phyloP scores from a whole-genome alignment of 2,888 invertebrate species.

The Amiota communis region DNA sequence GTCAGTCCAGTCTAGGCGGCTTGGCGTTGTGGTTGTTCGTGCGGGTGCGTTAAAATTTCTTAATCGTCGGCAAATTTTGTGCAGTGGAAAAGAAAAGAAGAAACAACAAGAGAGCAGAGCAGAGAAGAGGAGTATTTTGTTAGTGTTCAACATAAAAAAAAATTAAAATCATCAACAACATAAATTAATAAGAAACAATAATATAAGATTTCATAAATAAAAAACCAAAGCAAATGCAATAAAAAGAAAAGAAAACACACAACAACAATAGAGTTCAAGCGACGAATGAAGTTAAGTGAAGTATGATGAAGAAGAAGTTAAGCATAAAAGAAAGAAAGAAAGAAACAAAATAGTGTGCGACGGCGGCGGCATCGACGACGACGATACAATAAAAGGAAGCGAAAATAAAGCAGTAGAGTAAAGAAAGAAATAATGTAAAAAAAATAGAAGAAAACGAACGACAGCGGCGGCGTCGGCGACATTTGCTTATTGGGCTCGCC shows the following conservation, averaged over 20 bases:
- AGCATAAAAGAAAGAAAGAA: conserved; percentile 51
- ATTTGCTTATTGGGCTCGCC: conserved; percentile 27
- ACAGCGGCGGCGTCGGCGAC: conserved; percentile 18
- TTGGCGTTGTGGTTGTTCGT: neutral
- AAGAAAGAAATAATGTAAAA: neutral
- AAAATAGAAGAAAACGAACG: neutral
- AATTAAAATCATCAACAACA: conserved; percentile 34
- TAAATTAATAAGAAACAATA: conserved; percentile 39
- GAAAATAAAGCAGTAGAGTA: neutral
- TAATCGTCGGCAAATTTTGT: conserved; percentile 34
- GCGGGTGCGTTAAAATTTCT: conserved; percentile 8
- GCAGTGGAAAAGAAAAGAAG: conserved; percentile 23
- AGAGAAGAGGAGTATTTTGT: no score
- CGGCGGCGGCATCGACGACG: neutral
- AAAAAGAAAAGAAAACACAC: conserved; percentile 52
- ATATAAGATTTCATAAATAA: conserved; percentile 30
- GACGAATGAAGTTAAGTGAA: conserved; percentile 5
- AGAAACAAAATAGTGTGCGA: conserved; percentile 21
- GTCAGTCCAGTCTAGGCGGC: no score
- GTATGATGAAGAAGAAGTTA: conserved; percentile 45
- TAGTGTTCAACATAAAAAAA: conserved; percentile 40
- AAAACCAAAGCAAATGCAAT: conserved; percentile 59
- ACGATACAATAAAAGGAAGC: conserved; percentile 8
- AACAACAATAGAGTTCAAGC: conserved; percentile 12
- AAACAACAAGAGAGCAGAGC: neutral